phyloP scores from a whole-genome alignment of 2,888 invertebrate species.

The Dugesia japonica region DNA sequence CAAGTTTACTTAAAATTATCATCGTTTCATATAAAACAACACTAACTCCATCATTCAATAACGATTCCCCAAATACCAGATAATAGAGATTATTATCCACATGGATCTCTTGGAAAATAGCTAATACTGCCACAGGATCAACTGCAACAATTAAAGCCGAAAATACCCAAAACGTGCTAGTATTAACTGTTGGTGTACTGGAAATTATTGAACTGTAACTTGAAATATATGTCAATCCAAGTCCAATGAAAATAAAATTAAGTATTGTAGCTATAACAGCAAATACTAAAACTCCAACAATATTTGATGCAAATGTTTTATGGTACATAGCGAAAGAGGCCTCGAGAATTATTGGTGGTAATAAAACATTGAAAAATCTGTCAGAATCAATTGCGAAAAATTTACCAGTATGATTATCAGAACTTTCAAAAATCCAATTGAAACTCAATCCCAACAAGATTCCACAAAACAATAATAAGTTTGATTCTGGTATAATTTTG shows the following conservation, averaged over 20 bases:
- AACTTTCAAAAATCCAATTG: neutral
- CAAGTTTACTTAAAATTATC: constrained; percentile 46
- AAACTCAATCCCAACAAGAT: neutral
- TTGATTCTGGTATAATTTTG: neutral
- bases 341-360: constrained; percentile 53
- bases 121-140: constrained; percentile 53
- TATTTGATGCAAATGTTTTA: constrained; percentile 51
- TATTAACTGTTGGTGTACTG: constrained; percentile 37
- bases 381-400: constrained; percentile 49
- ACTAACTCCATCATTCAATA: constrained; percentile 53
- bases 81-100: constrained; percentile 53
- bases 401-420: neutral
- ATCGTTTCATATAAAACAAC: constrained; percentile 52
- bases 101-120: constrained; percentile 52
- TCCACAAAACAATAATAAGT: neutral
- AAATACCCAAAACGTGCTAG: constrained; percentile 48
- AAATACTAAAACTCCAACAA: constrained; percentile 52
- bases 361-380: constrained; percentile 51
- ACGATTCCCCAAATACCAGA: constrained; percentile 53
- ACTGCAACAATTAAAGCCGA: constrained; percentile 53
- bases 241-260: constrained; percentile 41
- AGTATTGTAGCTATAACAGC: constrained; percentile 49
- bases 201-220: constrained; percentile 47
- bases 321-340: constrained; percentile 53
- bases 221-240: constrained; percentile 40